phyloP scores from a whole-genome alignment of 2,797 vertebrate genomes.

The Kryptopterus vitreolus region DNA sequence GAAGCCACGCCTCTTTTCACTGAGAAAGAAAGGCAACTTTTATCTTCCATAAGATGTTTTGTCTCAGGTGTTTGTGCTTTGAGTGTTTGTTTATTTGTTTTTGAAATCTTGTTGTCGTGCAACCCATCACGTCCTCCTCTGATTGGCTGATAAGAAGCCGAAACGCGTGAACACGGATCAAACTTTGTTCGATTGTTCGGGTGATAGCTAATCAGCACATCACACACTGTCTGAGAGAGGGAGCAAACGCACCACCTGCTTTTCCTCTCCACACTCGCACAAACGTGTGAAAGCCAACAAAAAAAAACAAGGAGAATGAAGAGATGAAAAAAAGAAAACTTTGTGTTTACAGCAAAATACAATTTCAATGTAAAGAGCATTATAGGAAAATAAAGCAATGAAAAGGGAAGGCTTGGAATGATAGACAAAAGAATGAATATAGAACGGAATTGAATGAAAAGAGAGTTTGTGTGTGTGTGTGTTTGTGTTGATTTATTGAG shows the following conservation, averaged over 20 bases:
- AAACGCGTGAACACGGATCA: constrained; percentile 75
- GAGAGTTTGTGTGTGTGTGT: not conserved
- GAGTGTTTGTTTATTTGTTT: constrained; percentile 15
- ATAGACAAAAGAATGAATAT: not conserved
- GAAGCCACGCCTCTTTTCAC: not conserved
- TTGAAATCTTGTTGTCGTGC: constrained; percentile 43
- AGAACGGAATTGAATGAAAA: not conserved
- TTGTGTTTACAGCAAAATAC: not conserved
- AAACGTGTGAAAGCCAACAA: not conserved
- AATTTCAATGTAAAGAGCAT: not conserved
- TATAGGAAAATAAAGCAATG: not conserved
- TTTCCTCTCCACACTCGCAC: not conserved
- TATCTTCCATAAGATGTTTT: constrained; percentile 46
- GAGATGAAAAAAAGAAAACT: not conserved
- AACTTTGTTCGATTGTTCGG: constrained; percentile 64
- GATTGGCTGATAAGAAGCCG: constrained; percentile 67
- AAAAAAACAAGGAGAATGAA: not conserved
- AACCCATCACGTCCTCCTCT: constrained; percentile 22
- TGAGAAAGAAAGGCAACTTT: not conserved
- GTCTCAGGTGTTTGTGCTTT: constrained; percentile 38
- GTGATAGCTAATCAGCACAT: constrained; percentile 47
- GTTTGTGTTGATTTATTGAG: not conserved
- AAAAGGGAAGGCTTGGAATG: not conserved
- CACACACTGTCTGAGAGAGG: constrained; percentile 40
- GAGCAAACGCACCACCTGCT: constrained; percentile 36